Evolutionary conservation across 2,797 vertebrate genomes (phyloP), one percentile per base, ranked within the genome.

Genomic region (Buphagus erythrorhynchus): DNA sequence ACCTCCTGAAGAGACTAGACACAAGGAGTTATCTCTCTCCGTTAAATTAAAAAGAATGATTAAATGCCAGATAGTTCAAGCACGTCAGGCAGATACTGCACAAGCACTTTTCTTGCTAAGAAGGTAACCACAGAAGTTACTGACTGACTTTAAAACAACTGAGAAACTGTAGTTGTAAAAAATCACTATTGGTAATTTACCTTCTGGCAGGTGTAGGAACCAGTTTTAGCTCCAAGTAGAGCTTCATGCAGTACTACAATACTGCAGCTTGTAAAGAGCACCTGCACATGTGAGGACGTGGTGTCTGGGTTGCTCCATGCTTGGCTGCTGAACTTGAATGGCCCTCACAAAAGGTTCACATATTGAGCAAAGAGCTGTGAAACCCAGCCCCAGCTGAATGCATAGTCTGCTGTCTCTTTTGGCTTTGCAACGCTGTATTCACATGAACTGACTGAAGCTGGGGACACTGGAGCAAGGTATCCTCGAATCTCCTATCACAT

Each of bases 141-240:
- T 40, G 65, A 36, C 18, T 55, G 72, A 59, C 42, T 91, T 88
- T 58, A 86, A 88, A 92, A 55, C 0, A 1, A 45, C 51, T 59
- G 62, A 83, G n/a, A 83, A 94, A 63, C 9, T 63, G 72, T 35
- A 61, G 68, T 46, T 91, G 62, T 83, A 92, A 91, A 94, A 96
- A 95, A 91, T 69, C 7, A 13, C 86, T 94, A 12, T 52, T 75
- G 45, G 35, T 86, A 55, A 86, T 91, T 95, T 92, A 94, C 88
- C 89, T 74, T 88, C 58, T 94, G 82, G 36, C 86, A 94, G 65
- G 75, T 96, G 84, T 38, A 83, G 91, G 72, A 95, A 59, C 52
- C 71, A 69, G n/a, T 65, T 92, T 93, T 75, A 71, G 68, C 87
- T 90, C 20, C 4, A 43, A 43, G 11, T 38, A 66, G 66, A 84